Base-by-base conservation (phyloP, 2,888 invertebrate genomes). In the Drosophila mayaguana region DNA sequence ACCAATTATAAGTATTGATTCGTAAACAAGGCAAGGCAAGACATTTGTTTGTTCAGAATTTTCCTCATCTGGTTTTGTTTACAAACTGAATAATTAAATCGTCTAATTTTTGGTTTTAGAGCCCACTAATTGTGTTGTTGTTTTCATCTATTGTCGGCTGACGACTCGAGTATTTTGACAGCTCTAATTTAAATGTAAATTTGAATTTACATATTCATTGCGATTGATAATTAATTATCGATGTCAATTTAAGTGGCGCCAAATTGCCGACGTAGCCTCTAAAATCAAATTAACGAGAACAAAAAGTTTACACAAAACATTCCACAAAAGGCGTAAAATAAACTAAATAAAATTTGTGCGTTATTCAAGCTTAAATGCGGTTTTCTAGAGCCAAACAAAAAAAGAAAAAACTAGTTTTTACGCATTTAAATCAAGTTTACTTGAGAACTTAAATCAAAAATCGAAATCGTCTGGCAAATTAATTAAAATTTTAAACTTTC, bases 101-200 rank as follows among this genome's bases (percentile, higher is more conserved):
- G 48, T 38, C 25, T 56, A 14, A 25, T 50, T 64, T 56, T 63
- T 38, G 53, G 48, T 62, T 51, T 70, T 62, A 36, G 55, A 53
- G 22, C 46, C 18, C 67, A 7, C 54, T 54, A 57, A 77, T 73
- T 61, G 59, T 80, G 50, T 46, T 73, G 64, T 66, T 61, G 40
- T 50, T 56, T 63, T 61, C 16, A 16, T 32, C 14, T 32, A 56
- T 45, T 78, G 50, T 56, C 67, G 54, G 62, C 48, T 63, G 59
- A n/a, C 46, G n/a, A 65, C 48, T 48, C 65, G 56, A 46, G 78
- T 75, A 65, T 76, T 78, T 70, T 71, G 77, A 72, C 81, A 79
- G 90, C 71, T 86, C 88, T 83, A 85, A 86, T 89, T 83, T 83
- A 89, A 81, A 86, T 86, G 86, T 77, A 85, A 89, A 86, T 86